Conservation (phyloP, 2,888 invertebrate genomes). For the Leucania comma region DNA sequence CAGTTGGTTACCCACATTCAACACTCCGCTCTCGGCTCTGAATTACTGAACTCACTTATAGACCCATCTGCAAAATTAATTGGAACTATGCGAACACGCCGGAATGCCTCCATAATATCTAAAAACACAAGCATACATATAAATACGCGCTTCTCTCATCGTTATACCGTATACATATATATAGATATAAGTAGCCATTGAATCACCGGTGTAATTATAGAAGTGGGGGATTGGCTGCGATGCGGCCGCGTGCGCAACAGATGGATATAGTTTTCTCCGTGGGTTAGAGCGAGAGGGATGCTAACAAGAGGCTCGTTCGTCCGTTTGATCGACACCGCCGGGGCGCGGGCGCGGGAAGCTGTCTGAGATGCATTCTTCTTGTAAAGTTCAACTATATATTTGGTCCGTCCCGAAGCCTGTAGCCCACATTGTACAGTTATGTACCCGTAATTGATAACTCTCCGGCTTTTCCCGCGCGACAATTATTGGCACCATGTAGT, state of each 20-base stretch:
- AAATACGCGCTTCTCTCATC: slow-evolving; percentile 86
- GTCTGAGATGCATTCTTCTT: slow-evolving; percentile 90
- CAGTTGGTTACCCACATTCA: slow-evolving; percentile 18
- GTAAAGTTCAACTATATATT: slow-evolving; percentile 90
- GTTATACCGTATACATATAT: slow-evolving; percentile 85
- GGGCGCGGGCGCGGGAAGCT: slow-evolving; percentile 87
- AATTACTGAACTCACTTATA: slow-evolving; percentile 54
- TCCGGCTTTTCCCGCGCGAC: slow-evolving; percentile 57
- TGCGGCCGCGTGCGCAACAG: slow-evolving; percentile 83
- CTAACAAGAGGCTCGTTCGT: slow-evolving; percentile 90
- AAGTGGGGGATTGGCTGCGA: slow-evolving; percentile 91
- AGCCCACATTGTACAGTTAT: slow-evolving; percentile 81
- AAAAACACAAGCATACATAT: slow-evolving; percentile 86
- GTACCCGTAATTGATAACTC: slow-evolving; percentile 70
- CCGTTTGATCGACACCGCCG: slow-evolving; percentile 90
- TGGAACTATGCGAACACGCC: slow-evolving; percentile 75
- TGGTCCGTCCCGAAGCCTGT: slow-evolving; percentile 79
- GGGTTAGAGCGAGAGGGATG: slow-evolving; percentile 82
- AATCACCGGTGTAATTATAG: slow-evolving; percentile 91
- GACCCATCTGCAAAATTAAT: slow-evolving; percentile 79
- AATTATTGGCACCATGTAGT: slow-evolving; percentile 23
- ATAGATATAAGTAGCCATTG: slow-evolving; percentile 90
- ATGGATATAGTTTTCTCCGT: slow-evolving; percentile 72
- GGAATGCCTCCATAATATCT: slow-evolving; percentile 83
- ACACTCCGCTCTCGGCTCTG: slow-evolving; percentile 15